A percentile compares a stretch with the other conserved stretches of the same genome.
phyloP scores from a whole-genome alignment of 2,888 invertebrate species.

The Zaprionus bogoriensis region DNA sequence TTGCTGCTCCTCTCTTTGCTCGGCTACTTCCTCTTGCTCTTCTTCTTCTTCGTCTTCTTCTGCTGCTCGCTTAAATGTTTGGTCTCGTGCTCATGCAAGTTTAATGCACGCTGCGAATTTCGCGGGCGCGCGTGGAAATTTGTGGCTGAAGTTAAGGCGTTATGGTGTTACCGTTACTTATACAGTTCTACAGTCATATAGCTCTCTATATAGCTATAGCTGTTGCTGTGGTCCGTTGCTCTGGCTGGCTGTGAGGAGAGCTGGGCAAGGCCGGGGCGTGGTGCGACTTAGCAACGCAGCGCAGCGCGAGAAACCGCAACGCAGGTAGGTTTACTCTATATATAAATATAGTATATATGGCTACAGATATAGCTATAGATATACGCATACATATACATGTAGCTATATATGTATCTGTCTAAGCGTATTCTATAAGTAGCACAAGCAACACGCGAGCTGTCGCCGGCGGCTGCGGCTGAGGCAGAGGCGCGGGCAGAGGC shows the following conservation, averaged over 20 bases:
- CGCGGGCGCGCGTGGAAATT: conserved; percentile 48
- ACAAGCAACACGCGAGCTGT: conserved; percentile 54
- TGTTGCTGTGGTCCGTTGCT: conserved; percentile 38
- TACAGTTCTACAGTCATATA: conserved; percentile 27
- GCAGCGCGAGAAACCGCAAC: conserved; percentile 60
- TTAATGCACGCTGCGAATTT: conserved; percentile 70
- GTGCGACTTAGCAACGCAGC: conserved; percentile 57
- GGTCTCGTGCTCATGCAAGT: conserved; percentile 61
- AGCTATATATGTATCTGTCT: conserved; percentile 31
- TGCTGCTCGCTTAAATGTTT: conserved; percentile 43
- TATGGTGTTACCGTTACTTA: conserved; percentile 61
- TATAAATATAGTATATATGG: conserved; percentile 18
- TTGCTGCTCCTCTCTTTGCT: conserved; percentile 13
- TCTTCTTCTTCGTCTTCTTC: conserved; percentile 11
- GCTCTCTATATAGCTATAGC: conserved; percentile 10
- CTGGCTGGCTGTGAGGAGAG: conserved; percentile 8
- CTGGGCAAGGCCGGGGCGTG: conserved; percentile 15
- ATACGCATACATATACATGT: conserved; percentile 1
- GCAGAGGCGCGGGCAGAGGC: neutral
- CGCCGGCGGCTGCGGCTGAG: neutral
- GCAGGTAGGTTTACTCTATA: conserved; percentile 43
- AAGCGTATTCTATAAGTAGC: conserved; percentile 42
- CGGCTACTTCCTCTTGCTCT: neutral
- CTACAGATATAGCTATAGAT: conserved; percentile 30
- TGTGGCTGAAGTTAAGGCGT: conserved; percentile 73